These are phyloP conservation scores for Theristicus caerulescens DNA, from an alignment of 2,113 vertebrate genomes.

Conservation along the genomic window DNA sequence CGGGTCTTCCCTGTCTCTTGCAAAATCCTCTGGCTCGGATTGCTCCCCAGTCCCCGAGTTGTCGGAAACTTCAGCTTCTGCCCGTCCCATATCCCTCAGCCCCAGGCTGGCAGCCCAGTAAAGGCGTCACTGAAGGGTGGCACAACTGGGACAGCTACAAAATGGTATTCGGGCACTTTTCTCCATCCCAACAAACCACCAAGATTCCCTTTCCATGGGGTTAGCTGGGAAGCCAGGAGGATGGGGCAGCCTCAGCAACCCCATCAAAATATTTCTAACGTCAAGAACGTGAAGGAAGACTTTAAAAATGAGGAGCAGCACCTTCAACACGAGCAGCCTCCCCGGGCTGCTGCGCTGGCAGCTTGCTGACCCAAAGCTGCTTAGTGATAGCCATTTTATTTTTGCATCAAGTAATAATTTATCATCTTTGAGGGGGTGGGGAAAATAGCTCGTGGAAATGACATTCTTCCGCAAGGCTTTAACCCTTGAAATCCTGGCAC, in stretches of 20 bases:
- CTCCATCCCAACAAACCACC: not conserved
- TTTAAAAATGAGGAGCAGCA: not conserved
- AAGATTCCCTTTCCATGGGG: not conserved
- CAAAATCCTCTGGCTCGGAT: not conserved
- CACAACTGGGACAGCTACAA: not conserved
- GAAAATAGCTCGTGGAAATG: conserved; percentile 8
- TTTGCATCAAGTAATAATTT: conserved; percentile 1
- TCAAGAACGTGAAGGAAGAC: not conserved
- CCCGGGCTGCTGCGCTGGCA: not conserved
- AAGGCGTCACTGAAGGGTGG: not conserved
- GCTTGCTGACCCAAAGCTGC: not conserved
- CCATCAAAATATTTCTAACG: not conserved
- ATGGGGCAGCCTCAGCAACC: not conserved
- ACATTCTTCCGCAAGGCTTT: conserved; percentile 48
- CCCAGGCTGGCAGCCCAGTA: not conserved
- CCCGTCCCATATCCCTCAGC: not conserved
- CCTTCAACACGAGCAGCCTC: not conserved
- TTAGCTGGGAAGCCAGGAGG: not conserved
- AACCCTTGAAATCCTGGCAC: conserved; percentile 16
- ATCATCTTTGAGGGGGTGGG: conserved; percentile 30
- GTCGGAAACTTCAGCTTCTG: not conserved
- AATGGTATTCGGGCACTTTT: accelerated
- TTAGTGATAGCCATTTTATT: not conserved
- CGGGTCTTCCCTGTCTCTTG: not conserved
- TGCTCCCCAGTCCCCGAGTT: not conserved